Percentiles rank a stretch among this genome's conserved stretches.
These are phyloP conservation scores for Eutolmus rufibarbis DNA, from an alignment of 2,888 invertebrate genomes.

Conservation along the genomic window DNA sequence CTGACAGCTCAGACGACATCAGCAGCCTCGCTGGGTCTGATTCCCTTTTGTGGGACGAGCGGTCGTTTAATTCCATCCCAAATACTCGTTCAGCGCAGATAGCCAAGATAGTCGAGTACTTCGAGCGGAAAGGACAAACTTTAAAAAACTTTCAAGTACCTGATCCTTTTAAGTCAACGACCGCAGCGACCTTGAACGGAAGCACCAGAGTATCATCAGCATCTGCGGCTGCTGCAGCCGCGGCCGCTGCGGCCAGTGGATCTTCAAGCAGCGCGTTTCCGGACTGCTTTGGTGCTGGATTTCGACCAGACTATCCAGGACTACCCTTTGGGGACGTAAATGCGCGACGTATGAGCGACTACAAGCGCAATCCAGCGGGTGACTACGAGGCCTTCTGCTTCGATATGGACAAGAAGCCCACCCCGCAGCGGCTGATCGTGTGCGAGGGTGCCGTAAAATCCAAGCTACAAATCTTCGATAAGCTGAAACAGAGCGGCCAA, in stretches of 20 bases:
- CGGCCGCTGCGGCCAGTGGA: constrained; percentile 49
- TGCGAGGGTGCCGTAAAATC: constrained; percentile 88
- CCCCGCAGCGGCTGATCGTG: constrained; percentile 74
- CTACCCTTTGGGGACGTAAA: background rate
- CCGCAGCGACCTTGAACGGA: background rate
- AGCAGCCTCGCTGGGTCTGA: constrained; percentile 82
- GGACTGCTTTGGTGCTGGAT: constrained; percentile 38
- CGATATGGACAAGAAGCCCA: constrained; percentile 62
- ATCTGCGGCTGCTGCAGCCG: constrained; percentile 49
- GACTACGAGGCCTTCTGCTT: constrained; percentile 60
- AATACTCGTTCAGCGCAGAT: constrained; percentile 73
- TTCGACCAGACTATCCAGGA: background rate
- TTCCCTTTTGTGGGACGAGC: constrained; percentile 74
- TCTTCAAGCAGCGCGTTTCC: background rate
- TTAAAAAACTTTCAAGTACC: constrained; percentile 64
- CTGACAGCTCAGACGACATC: constrained; percentile 86
- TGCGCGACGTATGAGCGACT: constrained; percentile 57
- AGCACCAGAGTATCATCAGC: constrained; percentile 43
- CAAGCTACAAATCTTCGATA: constrained; percentile 85
- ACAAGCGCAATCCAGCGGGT: constrained; percentile 55
- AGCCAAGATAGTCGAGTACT: constrained; percentile 86
- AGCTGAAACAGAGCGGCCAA: constrained; percentile 64
- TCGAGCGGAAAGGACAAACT: constrained; percentile 77
- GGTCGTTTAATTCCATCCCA: constrained; percentile 66
- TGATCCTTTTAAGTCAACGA: constrained; percentile 53